Percentiles rank a stretch among this genome's conserved stretches.
Conservation (phyloP, 2,113 vertebrate genomes). For the Coptodon rendalli region DNA sequence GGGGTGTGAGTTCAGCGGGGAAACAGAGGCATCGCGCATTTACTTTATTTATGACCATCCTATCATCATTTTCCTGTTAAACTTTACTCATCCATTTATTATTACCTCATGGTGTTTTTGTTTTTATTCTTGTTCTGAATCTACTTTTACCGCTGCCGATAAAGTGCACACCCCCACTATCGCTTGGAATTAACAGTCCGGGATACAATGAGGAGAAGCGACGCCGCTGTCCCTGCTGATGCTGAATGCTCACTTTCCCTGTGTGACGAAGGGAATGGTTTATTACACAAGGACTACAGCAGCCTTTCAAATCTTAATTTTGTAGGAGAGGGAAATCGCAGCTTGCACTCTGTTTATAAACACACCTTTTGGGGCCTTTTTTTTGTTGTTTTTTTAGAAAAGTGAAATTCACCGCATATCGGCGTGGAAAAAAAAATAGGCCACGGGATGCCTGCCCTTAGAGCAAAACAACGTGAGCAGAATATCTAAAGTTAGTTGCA, state of each 20-base stretch:
- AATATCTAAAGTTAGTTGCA: slow-evolving; percentile 19
- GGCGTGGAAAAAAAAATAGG: not conserved
- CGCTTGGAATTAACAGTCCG: slow-evolving; percentile 32
- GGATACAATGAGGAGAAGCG: slow-evolving; percentile 62
- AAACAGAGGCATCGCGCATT: not conserved
- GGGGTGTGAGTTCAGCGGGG: not conserved
- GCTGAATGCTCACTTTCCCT: slow-evolving; percentile 58
- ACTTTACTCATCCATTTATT: accelerated
- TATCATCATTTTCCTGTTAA: not conserved
- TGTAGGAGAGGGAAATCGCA: not conserved
- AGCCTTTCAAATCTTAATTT: not conserved
- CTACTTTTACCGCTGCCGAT: not conserved
- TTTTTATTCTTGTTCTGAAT: accelerated
- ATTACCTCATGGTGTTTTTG: accelerated
- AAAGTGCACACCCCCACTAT: not conserved
- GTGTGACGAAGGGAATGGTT: not conserved
- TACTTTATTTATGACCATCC: not conserved
- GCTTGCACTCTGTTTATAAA: not conserved
- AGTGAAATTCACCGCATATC: not conserved
- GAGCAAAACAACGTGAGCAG: not conserved
- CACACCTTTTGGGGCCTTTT: not conserved
- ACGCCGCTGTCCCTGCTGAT: slow-evolving; percentile 59
- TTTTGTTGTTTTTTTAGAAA: not conserved
- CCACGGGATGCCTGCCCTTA: not conserved
- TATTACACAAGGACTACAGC: not conserved